phyloP scores from a whole-genome alignment of 1,140 invertebrate species.

The Atta texana region DNA sequence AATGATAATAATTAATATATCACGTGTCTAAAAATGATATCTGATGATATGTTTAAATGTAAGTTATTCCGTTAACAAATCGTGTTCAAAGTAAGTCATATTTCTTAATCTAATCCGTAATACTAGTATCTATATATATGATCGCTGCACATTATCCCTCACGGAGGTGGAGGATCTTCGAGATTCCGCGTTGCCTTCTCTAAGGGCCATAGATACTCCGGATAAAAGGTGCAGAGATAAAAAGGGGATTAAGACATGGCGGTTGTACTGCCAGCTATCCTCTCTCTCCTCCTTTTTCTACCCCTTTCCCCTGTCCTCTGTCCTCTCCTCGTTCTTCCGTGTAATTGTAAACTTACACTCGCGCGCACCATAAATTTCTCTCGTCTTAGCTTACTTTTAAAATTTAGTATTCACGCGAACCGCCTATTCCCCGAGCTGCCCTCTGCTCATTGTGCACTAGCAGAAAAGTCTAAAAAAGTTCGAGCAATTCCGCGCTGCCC shows the following conservation, averaged over 20 bases:
- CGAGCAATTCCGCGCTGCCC: constrained; percentile 52
- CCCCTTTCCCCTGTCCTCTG: neutral
- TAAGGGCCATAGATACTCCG: constrained; percentile 63
- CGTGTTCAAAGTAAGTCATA: constrained; percentile 22
- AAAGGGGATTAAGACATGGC: constrained; percentile 74
- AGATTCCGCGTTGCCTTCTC: constrained; percentile 48
- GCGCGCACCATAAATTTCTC: constrained; percentile 68
- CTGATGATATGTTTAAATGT: neutral
- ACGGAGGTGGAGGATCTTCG: constrained; percentile 24
- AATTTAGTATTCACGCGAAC: constrained; percentile 72
- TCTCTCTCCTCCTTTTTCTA: neutral
- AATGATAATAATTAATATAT: neutral
- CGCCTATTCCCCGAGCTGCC: constrained; percentile 53
- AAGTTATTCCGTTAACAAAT: constrained; percentile 44
- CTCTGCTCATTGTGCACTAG: constrained; percentile 48
- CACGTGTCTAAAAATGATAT: neutral
- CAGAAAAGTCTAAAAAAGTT: constrained; percentile 68
- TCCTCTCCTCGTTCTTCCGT: constrained; percentile 66
- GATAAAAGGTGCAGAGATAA: constrained; percentile 64
- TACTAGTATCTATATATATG: constrained; percentile 52
- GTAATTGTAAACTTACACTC: constrained; percentile 74
- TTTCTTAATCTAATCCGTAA: constrained; percentile 47
- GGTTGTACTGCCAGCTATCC: constrained; percentile 20
- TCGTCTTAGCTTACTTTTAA: constrained; percentile 71
- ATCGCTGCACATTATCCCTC: constrained; percentile 60